A percentile compares a stretch with the other conserved stretches of the same genome.
phyloP scores from a whole-genome alignment of 2,113 vertebrate genomes.

The Casuarius casuarius region DNA sequence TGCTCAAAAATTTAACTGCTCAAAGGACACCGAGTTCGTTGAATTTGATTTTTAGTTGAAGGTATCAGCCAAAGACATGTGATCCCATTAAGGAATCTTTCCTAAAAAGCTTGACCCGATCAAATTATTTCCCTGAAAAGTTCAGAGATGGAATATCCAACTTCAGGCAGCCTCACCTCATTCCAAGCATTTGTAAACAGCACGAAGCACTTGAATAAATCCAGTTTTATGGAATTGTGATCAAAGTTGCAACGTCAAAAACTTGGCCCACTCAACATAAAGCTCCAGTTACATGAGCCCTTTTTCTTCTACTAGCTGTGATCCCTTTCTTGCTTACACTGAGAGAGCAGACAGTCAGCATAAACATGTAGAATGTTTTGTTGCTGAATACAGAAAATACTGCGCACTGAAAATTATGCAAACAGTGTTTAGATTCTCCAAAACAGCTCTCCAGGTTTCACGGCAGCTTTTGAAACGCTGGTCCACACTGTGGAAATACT shows the following conservation, averaged over 20 bases:
- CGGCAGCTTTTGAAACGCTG: background rate
- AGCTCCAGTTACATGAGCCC: rapidly evolving
- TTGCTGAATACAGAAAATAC: background rate
- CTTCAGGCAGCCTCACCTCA: background rate
- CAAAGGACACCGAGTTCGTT: background rate
- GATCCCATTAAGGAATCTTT: background rate
- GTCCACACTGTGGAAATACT: background rate
- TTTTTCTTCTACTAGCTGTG: background rate
- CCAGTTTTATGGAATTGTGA: background rate
- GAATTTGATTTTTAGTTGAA: background rate
- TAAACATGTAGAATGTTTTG: background rate
- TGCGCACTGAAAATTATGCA: background rate
- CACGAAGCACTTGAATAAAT: background rate
- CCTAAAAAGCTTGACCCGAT: background rate
- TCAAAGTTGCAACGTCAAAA: background rate
- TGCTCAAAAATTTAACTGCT: background rate
- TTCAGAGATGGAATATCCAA: background rate
- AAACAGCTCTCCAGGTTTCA: background rate
- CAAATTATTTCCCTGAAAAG: background rate
- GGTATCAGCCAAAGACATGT: background rate
- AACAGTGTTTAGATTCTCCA: background rate
- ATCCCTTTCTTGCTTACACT: background rate
- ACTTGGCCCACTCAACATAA: background rate
- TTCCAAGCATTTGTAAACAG: background rate
- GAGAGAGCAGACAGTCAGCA: background rate